Evolutionary conservation across 2,113 vertebrate genomes (phyloP).

Genomic region (Tetrao urogallus): DNA sequence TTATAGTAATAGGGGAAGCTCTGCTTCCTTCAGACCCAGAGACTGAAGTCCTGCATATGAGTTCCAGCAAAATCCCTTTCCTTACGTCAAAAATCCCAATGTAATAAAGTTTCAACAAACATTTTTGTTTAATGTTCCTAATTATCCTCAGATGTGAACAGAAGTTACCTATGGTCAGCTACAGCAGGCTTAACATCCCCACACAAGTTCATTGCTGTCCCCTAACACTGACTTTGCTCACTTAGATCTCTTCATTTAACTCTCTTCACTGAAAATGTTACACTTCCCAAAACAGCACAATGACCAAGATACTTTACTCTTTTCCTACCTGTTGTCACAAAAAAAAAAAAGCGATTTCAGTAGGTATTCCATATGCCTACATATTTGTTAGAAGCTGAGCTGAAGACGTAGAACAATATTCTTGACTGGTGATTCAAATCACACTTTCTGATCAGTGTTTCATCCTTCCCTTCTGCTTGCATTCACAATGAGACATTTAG

Average conservation of each 20-base stretch:
- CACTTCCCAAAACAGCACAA: background rate
- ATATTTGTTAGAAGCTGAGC: background rate
- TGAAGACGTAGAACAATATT: background rate
- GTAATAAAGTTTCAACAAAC: conserved; percentile 58
- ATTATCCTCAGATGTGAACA: conserved; percentile 13
- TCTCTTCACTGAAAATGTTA: background rate
- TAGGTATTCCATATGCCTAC: background rate
- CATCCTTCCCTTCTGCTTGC: background rate
- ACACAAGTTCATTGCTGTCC: background rate
- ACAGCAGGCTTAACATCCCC: background rate
- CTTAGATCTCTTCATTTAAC: background rate
- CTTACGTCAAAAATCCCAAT: conserved; percentile 59
- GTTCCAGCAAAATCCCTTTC: conserved; percentile 65
- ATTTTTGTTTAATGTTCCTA: conserved; percentile 25
- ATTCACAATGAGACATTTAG: background rate
- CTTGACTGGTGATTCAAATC: background rate
- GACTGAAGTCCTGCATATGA: conserved; percentile 64
- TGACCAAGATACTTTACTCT: background rate
- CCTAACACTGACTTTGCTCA: background rate
- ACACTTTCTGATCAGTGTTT: background rate
- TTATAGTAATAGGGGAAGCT: background rate
- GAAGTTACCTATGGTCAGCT: background rate
- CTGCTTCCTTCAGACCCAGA: background rate
- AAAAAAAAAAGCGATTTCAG: background rate
- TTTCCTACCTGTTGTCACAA: background rate